Evolutionary conservation across 2,797 vertebrate genomes (phyloP).

Genomic region (Novumbra hubbsi): DNA sequence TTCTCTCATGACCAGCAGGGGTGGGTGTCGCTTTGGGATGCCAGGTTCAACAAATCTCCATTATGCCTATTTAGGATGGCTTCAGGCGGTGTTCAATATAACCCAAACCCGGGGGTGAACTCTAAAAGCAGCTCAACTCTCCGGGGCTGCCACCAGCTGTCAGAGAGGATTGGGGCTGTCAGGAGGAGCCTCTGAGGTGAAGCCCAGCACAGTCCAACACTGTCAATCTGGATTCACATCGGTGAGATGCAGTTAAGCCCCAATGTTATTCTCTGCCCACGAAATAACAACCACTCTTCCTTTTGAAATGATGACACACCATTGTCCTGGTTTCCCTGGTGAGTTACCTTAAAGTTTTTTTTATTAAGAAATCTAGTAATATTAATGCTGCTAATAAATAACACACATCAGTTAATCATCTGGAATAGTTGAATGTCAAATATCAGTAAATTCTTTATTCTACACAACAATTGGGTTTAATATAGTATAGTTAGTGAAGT

Average conservation of each 20-base stretch:
- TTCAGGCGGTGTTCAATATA: conserved; percentile 3
- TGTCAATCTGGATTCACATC: not conserved
- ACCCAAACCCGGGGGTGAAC: not conserved
- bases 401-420: no score
- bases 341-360: not conserved
- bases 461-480: no score
- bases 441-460: not conserved
- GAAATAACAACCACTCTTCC: not conserved
- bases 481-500: conserved; percentile 33
- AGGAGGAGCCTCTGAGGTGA: not conserved
- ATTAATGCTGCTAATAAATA: not conserved
- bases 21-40: conserved; percentile 48
- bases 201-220: not conserved
- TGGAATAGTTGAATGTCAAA: not conserved
- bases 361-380: not conserved
- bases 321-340: not conserved
- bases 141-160: not conserved
- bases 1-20: conserved; percentile 53
- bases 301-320: not conserved
- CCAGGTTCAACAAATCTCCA: not conserved
- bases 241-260: not conserved
- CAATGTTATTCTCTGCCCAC: not conserved
- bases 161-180: not conserved
- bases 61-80: not conserved
- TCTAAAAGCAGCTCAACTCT: conserved; percentile 1